Conservation (phyloP, 2,888 invertebrate genomes). For the Ophion obscuratus region DNA sequence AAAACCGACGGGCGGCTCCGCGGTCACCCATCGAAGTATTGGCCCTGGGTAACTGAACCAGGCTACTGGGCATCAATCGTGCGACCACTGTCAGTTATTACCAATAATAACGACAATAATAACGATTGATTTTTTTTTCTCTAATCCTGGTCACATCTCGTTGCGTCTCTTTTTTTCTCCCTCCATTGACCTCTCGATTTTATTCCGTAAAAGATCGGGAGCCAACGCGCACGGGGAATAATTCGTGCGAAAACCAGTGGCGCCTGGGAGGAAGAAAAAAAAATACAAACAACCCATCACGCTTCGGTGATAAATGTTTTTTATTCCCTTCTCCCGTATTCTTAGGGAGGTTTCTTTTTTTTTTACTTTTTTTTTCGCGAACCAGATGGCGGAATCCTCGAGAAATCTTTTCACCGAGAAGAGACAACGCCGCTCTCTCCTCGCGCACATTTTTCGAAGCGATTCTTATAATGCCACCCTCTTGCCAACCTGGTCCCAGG, state of each 20-base stretch:
- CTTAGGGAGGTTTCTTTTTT: constrained; percentile 12
- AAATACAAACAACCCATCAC: constrained; percentile 65
- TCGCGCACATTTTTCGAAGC: constrained; percentile 74
- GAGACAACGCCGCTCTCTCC: constrained; percentile 26
- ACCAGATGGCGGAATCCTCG: constrained; percentile 27
- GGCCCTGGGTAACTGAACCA: too few species aligned
- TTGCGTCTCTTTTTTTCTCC: neutral
- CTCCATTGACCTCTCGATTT: constrained; percentile 13
- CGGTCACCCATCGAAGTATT: too few species aligned
- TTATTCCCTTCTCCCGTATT: constrained; percentile 58
- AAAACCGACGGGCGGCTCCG: too few species aligned
- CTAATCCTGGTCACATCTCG: neutral
- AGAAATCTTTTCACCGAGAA: constrained; percentile 32
- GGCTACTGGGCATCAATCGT: too few species aligned
- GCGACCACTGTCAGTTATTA: too few species aligned
- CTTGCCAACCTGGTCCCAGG: constrained; percentile 46
- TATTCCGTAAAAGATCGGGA: neutral
- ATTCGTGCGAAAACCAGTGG: constrained; percentile 53
- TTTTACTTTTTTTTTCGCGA: constrained; percentile 17
- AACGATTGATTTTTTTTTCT: neutral
- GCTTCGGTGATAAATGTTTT: constrained; percentile 74
- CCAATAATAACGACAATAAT: neutral
- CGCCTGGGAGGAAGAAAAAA: constrained; percentile 55
- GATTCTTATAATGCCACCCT: constrained; percentile 75
- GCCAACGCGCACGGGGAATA: constrained; percentile 9